Conservation (phyloP, 2,888 invertebrate genomes). For the Odontomyia ornata region DNA sequence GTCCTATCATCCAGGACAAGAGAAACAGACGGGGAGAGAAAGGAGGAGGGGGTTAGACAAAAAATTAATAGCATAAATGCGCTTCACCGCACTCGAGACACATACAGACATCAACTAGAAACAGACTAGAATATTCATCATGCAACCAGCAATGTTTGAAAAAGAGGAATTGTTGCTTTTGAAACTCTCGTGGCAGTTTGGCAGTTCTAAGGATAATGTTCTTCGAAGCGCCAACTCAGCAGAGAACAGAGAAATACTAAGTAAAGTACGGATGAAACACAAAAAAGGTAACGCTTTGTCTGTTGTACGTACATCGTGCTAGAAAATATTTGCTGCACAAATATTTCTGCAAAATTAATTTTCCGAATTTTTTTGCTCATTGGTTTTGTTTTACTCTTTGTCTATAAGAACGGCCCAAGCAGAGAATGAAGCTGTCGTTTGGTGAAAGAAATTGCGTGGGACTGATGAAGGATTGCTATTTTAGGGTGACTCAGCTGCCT, state of each 20-base stretch:
- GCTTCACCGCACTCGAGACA: background rate
- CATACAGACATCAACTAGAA: background rate
- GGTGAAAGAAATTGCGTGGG: no score
- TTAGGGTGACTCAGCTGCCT: no score
- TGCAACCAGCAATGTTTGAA: background rate
- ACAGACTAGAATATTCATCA: background rate
- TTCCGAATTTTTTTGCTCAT: background rate
- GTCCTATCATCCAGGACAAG: no score
- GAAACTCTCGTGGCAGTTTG: background rate
- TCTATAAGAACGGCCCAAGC: no score
- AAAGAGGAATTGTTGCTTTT: background rate
- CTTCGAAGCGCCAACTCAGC: no score
- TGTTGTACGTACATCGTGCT: no score
- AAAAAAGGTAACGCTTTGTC: background rate
- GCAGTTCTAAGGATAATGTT: background rate
- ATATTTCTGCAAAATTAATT: conserved; percentile 4
- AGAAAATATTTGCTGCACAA: background rate
- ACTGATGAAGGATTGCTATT: no score
- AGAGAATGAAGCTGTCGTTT: no score
- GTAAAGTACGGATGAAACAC: background rate
- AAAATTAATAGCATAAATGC: background rate
- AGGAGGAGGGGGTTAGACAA: background rate
- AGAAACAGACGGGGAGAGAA: no score
- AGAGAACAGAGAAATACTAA: no score
- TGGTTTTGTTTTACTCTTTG: no score